These are phyloP conservation scores for Aurelia sp. DNA, from an alignment of 30 jellyfish, hydroid and myxozoan species.

Conservation along the genomic window DNA sequence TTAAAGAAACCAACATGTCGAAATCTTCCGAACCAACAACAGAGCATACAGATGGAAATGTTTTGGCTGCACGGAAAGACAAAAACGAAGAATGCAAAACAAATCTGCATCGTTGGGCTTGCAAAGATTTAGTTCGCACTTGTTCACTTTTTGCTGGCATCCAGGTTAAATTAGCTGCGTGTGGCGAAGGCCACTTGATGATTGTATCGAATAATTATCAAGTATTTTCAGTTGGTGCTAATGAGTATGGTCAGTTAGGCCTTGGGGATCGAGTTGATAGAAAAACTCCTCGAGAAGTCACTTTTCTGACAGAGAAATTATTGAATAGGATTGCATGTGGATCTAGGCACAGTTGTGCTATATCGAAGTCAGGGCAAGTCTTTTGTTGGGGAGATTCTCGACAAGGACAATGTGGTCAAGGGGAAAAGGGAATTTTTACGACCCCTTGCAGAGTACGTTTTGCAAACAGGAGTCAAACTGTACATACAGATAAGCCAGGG, in stretches of 20 bases:
- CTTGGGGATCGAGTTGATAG: slow-evolving; percentile 84
- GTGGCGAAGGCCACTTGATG: slow-evolving; percentile 87
- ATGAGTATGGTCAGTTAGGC: slow-evolving; percentile 95
- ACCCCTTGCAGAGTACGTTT: slow-evolving; percentile 87
- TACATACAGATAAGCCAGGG: neutral
- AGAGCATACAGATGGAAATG: too few species aligned
- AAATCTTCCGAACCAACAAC: too few species aligned
- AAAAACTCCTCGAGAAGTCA: slow-evolving; percentile 56
- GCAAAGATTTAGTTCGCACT: neutral
- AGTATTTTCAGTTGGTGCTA: slow-evolving; percentile 82
- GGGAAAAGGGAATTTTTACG: slow-evolving; percentile 85
- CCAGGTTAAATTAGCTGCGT: slow-evolving; percentile 75
- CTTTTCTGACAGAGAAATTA: slow-evolving; percentile 34
- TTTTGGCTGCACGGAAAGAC: slow-evolving; percentile 2
- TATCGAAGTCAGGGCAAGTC: slow-evolving; percentile 77
- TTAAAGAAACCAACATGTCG: too few species aligned
- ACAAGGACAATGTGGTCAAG: slow-evolving; percentile 97
- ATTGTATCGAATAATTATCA: slow-evolving; percentile 58
- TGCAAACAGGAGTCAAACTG: slow-evolving; percentile 5
- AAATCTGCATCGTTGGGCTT: slow-evolving; percentile 53
- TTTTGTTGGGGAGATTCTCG: slow-evolving; percentile 99
- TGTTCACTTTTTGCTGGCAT: slow-evolving; percentile 55
- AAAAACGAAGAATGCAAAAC: slow-evolving; percentile 44
- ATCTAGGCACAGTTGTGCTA: slow-evolving; percentile 83
- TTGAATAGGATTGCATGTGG: slow-evolving; percentile 81